phyloP scores from a whole-genome alignment of 2,888 invertebrate species.

The Gymnoscelis rufifasciata region DNA sequence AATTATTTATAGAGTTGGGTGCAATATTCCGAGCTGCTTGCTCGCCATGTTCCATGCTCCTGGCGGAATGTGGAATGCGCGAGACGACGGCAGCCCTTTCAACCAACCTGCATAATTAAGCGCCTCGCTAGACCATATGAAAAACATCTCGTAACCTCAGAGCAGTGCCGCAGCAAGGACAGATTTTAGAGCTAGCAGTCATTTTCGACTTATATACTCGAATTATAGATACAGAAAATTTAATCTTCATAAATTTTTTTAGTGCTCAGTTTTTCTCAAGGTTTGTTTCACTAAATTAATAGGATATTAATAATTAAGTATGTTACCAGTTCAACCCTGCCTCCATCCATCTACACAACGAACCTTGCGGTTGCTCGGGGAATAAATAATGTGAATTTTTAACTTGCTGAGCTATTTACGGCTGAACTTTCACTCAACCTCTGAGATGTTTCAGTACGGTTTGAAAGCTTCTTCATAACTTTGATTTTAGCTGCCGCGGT shows the following conservation, averaged over 20 bases:
- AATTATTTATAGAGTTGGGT: constrained; percentile 10
- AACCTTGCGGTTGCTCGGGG: constrained; percentile 14
- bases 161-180: constrained; percentile 1
- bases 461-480: constrained; percentile 12
- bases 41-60: constrained; percentile 9
- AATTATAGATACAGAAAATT: too few relatives aligned
- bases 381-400: constrained; percentile 25
- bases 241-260: too few relatives aligned
- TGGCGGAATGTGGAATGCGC: constrained; percentile 10
- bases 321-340: neutral
- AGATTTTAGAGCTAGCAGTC: neutral
- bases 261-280: too few relatives aligned
- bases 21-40: constrained; percentile 9
- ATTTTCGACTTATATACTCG: neutral
- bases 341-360: constrained; percentile 4
- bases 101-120: constrained; percentile 24
- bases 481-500: neutral
- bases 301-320: too few relatives aligned
- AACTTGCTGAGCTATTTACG: constrained; percentile 20
- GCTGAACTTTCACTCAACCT: constrained; percentile 19
- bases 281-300: too few relatives aligned
- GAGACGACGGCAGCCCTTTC: constrained; percentile 23
- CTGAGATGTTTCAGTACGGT: constrained; percentile 13
- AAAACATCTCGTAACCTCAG: constrained; percentile 12
- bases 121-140: constrained; percentile 14